These are phyloP conservation scores for Drosophila planitibia DNA, from an alignment of 2,888 invertebrate genomes.

Conservation along the genomic window DNA sequence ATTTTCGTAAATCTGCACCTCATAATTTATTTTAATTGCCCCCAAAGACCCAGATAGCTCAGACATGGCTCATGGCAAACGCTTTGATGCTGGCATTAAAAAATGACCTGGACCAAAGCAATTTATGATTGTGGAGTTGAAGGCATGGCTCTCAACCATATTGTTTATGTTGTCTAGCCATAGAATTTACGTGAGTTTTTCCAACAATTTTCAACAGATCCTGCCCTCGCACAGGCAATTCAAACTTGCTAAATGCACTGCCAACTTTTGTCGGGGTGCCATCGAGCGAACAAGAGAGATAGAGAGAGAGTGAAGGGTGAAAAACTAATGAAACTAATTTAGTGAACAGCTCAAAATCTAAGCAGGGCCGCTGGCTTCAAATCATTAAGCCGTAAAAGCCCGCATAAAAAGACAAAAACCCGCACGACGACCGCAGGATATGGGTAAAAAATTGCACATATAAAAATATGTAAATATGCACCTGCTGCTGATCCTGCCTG, in stretches of 20 bases:
- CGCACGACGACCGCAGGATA: constrained; percentile 41
- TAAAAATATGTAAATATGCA: constrained; percentile 76
- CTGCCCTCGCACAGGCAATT: constrained; percentile 47
- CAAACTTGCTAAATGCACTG: constrained; percentile 49
- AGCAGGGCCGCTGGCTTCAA: constrained; percentile 58
- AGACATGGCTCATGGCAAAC: constrained; percentile 31
- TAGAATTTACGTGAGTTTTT: constrained; percentile 72
- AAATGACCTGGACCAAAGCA: constrained; percentile 71
- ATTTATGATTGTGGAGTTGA: constrained; percentile 67
- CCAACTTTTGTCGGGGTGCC: constrained; percentile 41
- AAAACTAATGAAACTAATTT: constrained; percentile 78
- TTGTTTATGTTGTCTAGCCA: constrained; percentile 79
- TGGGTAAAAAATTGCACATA: constrained; percentile 49
- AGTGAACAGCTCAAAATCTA: constrained; percentile 71
- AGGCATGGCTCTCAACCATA: constrained; percentile 48
- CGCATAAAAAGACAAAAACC: constrained; percentile 27
- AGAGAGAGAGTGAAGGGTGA: neutral
- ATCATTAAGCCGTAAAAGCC: constrained; percentile 71
- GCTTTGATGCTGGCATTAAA: constrained; percentile 59
- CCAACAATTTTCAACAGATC: constrained; percentile 42
- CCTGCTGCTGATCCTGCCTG: constrained; percentile 60
- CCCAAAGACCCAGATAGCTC: constrained; percentile 58
- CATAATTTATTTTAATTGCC: constrained; percentile 85
- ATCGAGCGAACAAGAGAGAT: neutral
- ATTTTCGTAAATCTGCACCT: constrained; percentile 84